Evolutionary conservation across 2,113 vertebrate genomes (phyloP), one percentile per base, ranked within the genome.

Genomic region (Podarcis muralis): DNA sequence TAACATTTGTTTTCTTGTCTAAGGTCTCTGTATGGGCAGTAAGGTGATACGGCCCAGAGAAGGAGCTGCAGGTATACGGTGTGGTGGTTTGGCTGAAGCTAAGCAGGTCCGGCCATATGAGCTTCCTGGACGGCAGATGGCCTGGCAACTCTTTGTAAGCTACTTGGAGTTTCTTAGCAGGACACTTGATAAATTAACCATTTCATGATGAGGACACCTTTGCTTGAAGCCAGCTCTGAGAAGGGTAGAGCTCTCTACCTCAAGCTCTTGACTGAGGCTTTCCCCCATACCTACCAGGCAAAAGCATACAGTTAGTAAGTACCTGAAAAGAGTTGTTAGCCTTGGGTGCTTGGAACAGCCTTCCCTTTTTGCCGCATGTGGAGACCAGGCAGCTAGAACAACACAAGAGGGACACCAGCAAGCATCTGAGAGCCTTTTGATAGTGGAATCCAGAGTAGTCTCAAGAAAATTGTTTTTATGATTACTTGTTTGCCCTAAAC

Each of bases 1-100:
- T 97, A 97, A 94, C 94, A 97, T 97, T 92, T 90, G 83, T 95
- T 97, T 96, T 94, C 93, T 94, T 96, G 96, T 96, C 96, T 96
- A 96, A 96, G 94, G 30, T 83, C n/a, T 87, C 87, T 20, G 85
- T 91, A 68, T 65, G 84, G 80, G 71, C 93, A 92, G 91, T 87
- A 90, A 87, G 90, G 94, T 94, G 20, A 85, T 89, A 93, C n/a
- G 93, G 90, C 68, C 88, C 95, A 91, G 53, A 92, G 75, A 87
- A 80, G 32, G 48, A 53, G 53, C 77, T 72, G 66, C 35, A 87
- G n/a, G 66, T 77, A 48, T 53, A 18, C 1, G 13, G 71, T 72
- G 76, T 22, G 0, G 3, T 85, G n/a, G 16, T 32, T 79, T 25
- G 2, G 11, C 16, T 23, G 65, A 71, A 27, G n/a, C n/a, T 71